Evolutionary conservation across 2,888 invertebrate genomes (phyloP), one percentile per base, ranked within the genome.

Genomic region (Pristionchus exspectatus): DNA sequence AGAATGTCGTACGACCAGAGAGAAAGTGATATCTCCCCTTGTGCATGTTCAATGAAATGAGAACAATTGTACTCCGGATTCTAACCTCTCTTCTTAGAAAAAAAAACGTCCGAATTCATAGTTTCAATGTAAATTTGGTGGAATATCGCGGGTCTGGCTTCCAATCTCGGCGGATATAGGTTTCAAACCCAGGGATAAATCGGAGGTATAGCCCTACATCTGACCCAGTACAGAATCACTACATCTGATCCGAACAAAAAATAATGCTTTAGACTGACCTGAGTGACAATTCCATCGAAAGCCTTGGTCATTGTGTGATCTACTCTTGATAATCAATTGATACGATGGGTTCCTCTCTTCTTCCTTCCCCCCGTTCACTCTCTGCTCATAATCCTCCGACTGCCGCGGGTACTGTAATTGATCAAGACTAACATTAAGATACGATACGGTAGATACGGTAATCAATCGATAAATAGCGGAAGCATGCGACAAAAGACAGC

Each of bases 281-380:
- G 66, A 7, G 87, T 87, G 24, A 87, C 87, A 44, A 87, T 87
- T 69, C 87, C 87, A 69, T 87, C 87, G 44, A 87, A 87, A 24
- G 87, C 50, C 50, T 87, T 87, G 16, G 87, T 87, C 87, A 87
- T 87, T 69, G 27, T 87, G 50, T 85, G 56, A 54, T 87, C 87
- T 87, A 66, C 69, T 38, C 87, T 59, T 85, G 59, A 59, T 85
- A 59, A 85, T 85, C 59, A 59, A 85, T 85, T 85, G 84, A 85
- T 85, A 56, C 27, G 84, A 85, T 85, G 38, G 54, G 30, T 30
- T 56, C 84, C 59, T 56, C 83, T 56, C 84, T 81, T 81, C n/a
- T 14, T 81, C 81, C 50, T 81, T 74, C 81, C 81, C 33, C 72
- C 81, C 50, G 50, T 81, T 81, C 81, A 81, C 81, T 81, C 81